Conservation (phyloP, 2,797 vertebrate genomes). For the Callimico goeldii region DNA sequence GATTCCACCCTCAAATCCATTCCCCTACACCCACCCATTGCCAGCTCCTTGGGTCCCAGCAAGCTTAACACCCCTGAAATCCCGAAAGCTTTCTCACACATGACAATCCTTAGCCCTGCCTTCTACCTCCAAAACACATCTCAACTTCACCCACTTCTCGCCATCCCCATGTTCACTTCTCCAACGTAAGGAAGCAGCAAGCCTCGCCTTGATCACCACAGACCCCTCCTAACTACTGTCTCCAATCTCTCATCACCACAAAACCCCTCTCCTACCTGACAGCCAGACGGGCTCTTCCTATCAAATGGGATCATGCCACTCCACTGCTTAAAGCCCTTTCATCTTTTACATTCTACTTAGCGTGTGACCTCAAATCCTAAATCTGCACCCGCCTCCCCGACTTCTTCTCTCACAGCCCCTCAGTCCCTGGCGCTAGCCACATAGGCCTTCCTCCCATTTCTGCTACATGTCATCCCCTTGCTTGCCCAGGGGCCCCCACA, state of each 20-base stretch:
- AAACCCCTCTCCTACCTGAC: background rate
- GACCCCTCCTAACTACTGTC: background rate
- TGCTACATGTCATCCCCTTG: background rate
- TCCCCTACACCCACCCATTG: too few relatives aligned
- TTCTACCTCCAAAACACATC: background rate
- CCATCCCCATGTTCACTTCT: background rate
- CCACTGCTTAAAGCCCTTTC: too few relatives aligned
- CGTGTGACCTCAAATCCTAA: background rate
- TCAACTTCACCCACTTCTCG: background rate
- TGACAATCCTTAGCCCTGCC: background rate
- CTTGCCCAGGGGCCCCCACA: background rate
- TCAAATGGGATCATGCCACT: background rate
- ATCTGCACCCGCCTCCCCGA: background rate
- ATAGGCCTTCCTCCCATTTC: background rate
- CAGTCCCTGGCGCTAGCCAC: background rate
- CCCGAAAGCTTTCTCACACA: background rate
- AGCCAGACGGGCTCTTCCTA: background rate
- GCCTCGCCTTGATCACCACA: rapidly evolving
- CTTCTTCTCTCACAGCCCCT: background rate
- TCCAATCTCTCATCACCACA: background rate
- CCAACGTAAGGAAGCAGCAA: too few relatives aligned
- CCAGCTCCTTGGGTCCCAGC: background rate
- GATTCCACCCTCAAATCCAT: background rate
- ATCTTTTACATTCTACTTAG: rapidly evolving
- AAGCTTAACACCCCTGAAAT: background rate